These are phyloP conservation scores for Dryoscopus gambensis DNA, from an alignment of 2,113 vertebrate species.

Conservation along the genomic window DNA sequence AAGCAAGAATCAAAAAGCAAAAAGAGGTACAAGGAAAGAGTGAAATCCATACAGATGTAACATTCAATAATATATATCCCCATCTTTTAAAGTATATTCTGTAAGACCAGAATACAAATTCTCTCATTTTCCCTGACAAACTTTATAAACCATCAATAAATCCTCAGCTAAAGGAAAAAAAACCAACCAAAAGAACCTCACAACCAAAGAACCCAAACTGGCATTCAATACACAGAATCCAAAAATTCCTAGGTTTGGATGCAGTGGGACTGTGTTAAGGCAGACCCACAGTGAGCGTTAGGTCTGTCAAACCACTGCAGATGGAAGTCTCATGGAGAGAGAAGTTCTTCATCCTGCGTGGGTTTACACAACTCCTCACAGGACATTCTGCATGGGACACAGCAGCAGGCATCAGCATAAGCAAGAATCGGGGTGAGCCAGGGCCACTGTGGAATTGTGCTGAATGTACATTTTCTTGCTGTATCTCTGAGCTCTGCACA, in stretches of 20 bases:
- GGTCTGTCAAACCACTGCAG: background rate
- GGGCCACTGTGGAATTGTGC: background rate
- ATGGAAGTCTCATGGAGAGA: background rate
- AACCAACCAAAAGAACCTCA: accelerated
- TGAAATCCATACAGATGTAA: background rate
- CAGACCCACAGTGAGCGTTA: accelerated
- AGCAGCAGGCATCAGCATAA: background rate
- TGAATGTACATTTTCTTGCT: background rate
- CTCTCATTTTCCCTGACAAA: background rate
- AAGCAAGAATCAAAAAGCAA: background rate
- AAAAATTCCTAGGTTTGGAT: background rate
- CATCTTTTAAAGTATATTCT: background rate
- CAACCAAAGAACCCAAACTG: accelerated
- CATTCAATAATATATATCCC: background rate
- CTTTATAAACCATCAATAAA: background rate
- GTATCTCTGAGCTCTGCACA: background rate
- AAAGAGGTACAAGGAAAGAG: background rate
- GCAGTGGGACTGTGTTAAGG: background rate
- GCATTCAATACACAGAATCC: background rate
- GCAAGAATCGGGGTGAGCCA: background rate
- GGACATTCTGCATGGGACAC: background rate
- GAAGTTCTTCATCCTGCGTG: background rate
- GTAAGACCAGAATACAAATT: background rate
- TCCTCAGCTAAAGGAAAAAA: background rate
- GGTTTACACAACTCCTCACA: background rate